Evolutionary conservation across 2,888 invertebrate genomes (phyloP), one percentile per base, ranked within the genome.

Genomic region (Erebia epiphron): DNA sequence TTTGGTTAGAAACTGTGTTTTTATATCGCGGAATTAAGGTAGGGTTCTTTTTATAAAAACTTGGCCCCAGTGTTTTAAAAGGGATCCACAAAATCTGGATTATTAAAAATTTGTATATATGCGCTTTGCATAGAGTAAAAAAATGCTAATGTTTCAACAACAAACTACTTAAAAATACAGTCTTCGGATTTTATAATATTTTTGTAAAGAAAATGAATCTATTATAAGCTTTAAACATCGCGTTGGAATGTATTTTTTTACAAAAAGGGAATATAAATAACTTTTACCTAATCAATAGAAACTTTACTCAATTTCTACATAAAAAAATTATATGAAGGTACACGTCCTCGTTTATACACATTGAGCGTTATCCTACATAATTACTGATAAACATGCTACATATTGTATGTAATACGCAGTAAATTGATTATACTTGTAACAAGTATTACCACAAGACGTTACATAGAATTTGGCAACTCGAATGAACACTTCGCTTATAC

Each of bases 401-500:
- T 81, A n/a, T n/a, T n/a, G 81, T 82, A 83, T 79, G 81, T 83
- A 83, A 82, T 87, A 86, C 82, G 85, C 83, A 84, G 82, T 88
- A 86, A 71, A 73, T 73, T 60, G 71, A 69, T 86, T 85, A 89
- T 84, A 54, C 54, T 54, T 18, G 54, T 54, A 86, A 85, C 86
- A 87, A 81, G 85, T 84, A 86, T 86, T 84, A 87, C 87, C 83
- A 85, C 83, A 84, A 78, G 76, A 82, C 83, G 86, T 86, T 88
- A 92, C 85, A 90, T 80, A 83, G 84, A 92, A 89, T 93, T 93
- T 93, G 93, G 93, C 93, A 93, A 88, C 90, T 83, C 85, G 86
- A 82, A 89, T 91, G 91, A 92, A 93, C 92, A 91, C 92, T 83
- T 83, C 76, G 82, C 84, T 85, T 85, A 83, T 78, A 75, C 66